phyloP scores from a whole-genome alignment of 2,888 invertebrate species.

The Ophion costatus region DNA sequence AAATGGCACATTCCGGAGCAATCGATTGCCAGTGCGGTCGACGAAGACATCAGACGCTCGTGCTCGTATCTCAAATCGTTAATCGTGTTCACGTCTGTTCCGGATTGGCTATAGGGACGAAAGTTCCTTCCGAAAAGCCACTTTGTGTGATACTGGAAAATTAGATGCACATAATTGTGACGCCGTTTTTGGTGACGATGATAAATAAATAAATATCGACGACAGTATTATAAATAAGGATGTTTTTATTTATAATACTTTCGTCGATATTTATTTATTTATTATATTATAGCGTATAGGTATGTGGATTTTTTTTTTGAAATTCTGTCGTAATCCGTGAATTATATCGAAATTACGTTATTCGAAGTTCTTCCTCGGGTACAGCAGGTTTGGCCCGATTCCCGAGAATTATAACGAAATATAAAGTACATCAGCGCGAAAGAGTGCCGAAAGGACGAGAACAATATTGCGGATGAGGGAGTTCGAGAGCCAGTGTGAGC shows the following conservation, averaged over 20 bases:
- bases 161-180: no score
- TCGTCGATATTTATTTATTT: no score
- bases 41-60: background rate
- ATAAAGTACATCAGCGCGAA: conserved; percentile 46
- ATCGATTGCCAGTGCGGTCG: background rate
- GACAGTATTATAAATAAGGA: background rate
- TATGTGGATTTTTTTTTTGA: background rate
- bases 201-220: no score
- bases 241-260: background rate
- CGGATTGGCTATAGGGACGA: no score
- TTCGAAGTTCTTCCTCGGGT: conserved; percentile 27
- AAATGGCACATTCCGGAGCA: background rate
- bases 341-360: conserved; percentile 48
- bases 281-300: no score
- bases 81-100: no score
- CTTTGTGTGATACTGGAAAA: no score
- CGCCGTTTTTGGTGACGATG: no score
- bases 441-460: conserved; percentile 58
- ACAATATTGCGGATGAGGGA: conserved; percentile 60
- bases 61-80: background rate
- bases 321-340: conserved; percentile 13
- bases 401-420: conserved; percentile 58
- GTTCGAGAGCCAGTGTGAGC: conserved; percentile 64
- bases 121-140: no score
- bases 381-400: conserved; percentile 47